A percentile compares a stretch with the other conserved stretches of the same genome.
Evolutionary conservation across 2,797 vertebrate species (phyloP).

Genomic region (Hippopotamyrus pictus): DNA sequence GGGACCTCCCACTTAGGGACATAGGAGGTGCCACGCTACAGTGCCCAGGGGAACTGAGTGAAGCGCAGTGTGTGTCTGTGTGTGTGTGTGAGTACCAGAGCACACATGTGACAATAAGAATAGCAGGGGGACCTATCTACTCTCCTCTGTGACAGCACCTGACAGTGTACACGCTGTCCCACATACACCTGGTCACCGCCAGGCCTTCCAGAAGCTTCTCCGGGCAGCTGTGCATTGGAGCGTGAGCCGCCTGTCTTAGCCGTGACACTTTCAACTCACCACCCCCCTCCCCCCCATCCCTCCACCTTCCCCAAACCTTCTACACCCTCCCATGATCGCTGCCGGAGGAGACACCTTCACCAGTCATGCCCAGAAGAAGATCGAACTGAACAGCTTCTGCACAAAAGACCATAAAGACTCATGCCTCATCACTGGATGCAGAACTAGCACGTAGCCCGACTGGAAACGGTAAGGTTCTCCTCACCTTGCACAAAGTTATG

Average conservation of each 20-base stretch:
- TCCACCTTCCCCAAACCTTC: background rate
- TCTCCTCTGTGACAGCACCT: background rate
- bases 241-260: slow-evolving; percentile 3
- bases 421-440: background rate
- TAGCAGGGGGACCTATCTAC: background rate
- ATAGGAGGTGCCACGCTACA: background rate
- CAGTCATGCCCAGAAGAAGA: background rate
- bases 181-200: background rate
- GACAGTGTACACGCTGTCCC: background rate
- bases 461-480: background rate
- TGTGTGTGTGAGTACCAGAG: background rate
- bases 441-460: background rate
- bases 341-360: background rate
- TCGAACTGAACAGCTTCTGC: background rate
- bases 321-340: background rate
- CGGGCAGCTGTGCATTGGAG: background rate
- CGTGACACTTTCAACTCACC: background rate
- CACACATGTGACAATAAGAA: background rate
- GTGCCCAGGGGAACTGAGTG: background rate
- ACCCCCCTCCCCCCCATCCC: background rate
- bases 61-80: background rate
- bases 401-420: background rate
- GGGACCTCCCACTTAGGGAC: background rate
- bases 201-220: background rate
- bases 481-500: background rate